Evolutionary conservation across 2,888 invertebrate genomes (phyloP), one percentile per base, ranked within the genome.

Genomic region (Amblyjoppa proteus): DNA sequence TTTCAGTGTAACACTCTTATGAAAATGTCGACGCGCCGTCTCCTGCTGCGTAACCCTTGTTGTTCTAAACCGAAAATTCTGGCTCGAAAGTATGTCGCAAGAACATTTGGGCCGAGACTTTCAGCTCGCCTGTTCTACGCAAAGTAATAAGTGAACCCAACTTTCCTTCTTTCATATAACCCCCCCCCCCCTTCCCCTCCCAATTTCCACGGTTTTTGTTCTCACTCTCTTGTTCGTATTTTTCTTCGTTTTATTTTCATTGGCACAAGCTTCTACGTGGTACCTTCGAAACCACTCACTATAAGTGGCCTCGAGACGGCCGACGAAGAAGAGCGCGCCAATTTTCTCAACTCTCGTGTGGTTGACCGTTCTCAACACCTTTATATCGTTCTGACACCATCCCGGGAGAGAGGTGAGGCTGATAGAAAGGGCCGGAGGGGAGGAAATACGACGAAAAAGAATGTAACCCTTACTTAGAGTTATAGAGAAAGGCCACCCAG

Each of bases 311-410:
- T 45, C 69, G 70, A 53, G 79, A 79, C 70, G 61, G 78, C 45
- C 6, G 58, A 45, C 53, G 66, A 28, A 41, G 76, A 82, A 38
- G n/a, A 28, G 64, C 25, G 69, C 71, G 75, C 83, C 83, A 79
- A 83, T 79, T 79, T 78, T 83, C 78, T 74, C 78, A 66, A 73
- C 64, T 51, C 73, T 82, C 45, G 58, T 58, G 51, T 58, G 78
- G 73, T 73, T 83, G 78, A 78, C 78, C 77, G 82, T 56, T 71
- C 51, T 79, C 78, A 64, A 74, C 74, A 83, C 78, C 74, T 83
- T 49, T 51, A 34, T 83, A 78, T 58, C 45, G 49, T 53, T 79
- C 76, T 28, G 71, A 68, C 76, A 41, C 25, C 13, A 49, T 31
- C n/a, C 45, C 79, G 61, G 66, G 73, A 38, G 66, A 78, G 56